Percentiles rank a stretch among this genome's conserved stretches.
These are phyloP conservation scores for Heloderma charlesbogerti DNA, from an alignment of 2,113 vertebrate species.

Conservation along the genomic window DNA sequence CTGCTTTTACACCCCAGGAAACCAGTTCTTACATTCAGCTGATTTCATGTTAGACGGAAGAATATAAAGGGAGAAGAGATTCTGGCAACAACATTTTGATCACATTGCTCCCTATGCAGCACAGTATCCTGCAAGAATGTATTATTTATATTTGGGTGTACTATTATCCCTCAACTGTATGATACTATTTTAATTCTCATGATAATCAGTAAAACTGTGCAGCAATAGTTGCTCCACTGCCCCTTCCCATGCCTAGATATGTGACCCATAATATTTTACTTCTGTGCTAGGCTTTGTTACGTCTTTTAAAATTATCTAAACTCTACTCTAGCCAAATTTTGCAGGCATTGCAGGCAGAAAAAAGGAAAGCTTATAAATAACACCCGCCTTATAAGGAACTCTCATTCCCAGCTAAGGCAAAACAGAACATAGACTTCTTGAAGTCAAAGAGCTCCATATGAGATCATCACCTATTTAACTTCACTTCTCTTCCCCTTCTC, in stretches of 20 bases:
- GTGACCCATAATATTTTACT: neutral
- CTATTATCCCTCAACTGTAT: too few relatives aligned
- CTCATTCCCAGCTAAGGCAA: neutral
- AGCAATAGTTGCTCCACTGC: neutral
- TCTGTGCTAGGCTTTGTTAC: neutral
- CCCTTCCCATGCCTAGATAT: neutral
- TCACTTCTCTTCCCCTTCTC: neutral
- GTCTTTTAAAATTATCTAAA: neutral
- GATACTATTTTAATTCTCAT: neutral
- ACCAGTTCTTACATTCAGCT: neutral
- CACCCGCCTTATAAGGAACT: neutral
- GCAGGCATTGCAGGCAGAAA: neutral
- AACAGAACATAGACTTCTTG: neutral
- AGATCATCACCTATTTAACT: neutral
- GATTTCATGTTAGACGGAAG: neutral
- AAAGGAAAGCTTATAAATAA: neutral
- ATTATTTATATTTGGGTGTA: too few relatives aligned
- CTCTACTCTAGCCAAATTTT: neutral
- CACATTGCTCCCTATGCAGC: neutral
- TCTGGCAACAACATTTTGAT: neutral
- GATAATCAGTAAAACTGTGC: neutral
- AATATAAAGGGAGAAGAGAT: neutral
- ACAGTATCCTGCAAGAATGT: neutral
- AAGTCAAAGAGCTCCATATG: neutral
- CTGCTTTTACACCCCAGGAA: constrained; percentile 17